Evolutionary conservation across 2,888 invertebrate species (phyloP), one percentile per base, ranked within the genome.

Genomic region (Drosophila mimica): DNA sequence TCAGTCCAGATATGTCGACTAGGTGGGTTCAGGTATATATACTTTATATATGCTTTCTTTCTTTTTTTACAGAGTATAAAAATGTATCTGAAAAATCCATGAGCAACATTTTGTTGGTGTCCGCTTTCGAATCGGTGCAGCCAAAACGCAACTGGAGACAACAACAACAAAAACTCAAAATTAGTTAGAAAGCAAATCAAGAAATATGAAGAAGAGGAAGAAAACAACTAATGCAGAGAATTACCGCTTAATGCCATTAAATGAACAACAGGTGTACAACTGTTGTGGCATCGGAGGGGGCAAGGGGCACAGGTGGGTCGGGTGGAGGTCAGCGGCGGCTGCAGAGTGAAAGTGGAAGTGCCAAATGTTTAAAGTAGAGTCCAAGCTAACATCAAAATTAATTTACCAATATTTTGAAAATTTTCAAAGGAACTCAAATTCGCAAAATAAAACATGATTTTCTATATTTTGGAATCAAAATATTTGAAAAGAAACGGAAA

Each of bases 161-260:
- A 54, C 48, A 48, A 66, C 58, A 59, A 25, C 25, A 25, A 25
- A 25, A 25, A 54, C 57, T 20, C 34, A 34, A 61, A 73, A 73
- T 79, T 76, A 70, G 81, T 81, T 77, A 69, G 76, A 80, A 72
- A 80, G 72, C 73, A 76, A 79, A 63, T 68, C 65, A 67, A 79
- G 64, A 71, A 68, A 77, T 74, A 49, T 56, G 61, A 61, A 74
- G 25, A 25, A 25, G 25, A 25, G 25, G 25, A 25, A 25, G 25
- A 61, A 25, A 46, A 25, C 20, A 72, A 58, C 63, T 57, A 80
- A 76, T 49, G 63, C 69, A 30, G 53, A 63, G 63, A 66, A 80
- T 77, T 81, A 74, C 69, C 61, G 66, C 66, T 75, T 74, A 81
- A 69, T 80, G 70, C 40, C 70, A 61, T 70, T 68, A 75, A 70